Evolutionary conservation across 2,113 vertebrate species (phyloP), one percentile per base, ranked within the genome.

Genomic region (Rhipidura dahli): DNA sequence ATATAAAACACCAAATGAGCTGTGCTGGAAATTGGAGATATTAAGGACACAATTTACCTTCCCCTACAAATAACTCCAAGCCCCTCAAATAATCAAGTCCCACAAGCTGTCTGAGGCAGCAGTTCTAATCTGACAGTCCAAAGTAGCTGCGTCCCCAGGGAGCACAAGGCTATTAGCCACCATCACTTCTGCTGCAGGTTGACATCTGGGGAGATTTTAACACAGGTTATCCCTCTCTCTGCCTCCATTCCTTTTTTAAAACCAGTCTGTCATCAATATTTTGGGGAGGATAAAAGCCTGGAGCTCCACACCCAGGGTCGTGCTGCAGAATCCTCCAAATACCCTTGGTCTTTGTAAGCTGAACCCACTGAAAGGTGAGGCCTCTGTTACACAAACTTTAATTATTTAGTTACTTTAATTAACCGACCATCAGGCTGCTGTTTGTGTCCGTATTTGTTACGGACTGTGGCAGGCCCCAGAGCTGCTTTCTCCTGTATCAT

Each of bases 61-160:
- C 91, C 84, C 93, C 84, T 75, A 86, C 91, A 95, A 96, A 89
- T n/a, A 96, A 87, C 93, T 69, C 50, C 42, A 35, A 87, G 95
- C 83, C 81, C 92, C 95, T 94, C 92, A 56, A 91, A 66, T 19
- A 86, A 75, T 7, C 83, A 27, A 97, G 97, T 27, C 69, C 90
- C 50, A 90, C 69, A 77, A 93, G 97, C 97, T 83, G 96, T 71
- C 76, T 86, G 51, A 26, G 96, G 96, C 61, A 96, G 97, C 97
- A 31, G 85, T 50, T 97, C 96, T 97, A 95, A 98, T 97, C 96
- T 98, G 97, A 97, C 97, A 98, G 97, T 95, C 97, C 98, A 47
- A 97, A 98, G 97, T 89, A 97, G 97, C 96, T 78, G 90, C 10
- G 11, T 95, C 98, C 98, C 97, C 82, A 16, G 97, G 98, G 98